Base-by-base conservation (phyloP, 2,113 vertebrate species). In the Isichthys henryi region DNA sequence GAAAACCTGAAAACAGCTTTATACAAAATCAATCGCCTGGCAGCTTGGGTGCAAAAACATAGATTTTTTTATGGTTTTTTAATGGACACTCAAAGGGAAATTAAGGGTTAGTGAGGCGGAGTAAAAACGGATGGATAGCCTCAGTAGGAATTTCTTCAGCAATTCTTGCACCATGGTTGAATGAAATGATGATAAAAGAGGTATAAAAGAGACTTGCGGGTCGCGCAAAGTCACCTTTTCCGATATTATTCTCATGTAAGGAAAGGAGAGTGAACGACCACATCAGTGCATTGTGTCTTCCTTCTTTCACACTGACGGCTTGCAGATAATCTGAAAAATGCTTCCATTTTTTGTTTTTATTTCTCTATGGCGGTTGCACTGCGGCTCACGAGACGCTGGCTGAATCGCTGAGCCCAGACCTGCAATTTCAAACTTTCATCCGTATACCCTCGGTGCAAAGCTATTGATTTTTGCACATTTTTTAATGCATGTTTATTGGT, bases 41-140 rank as follows among this genome's bases (percentile, higher is more conserved):
- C 27, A 53, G 84, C 19, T 39, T 5, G 31, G 85, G 48, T 48
- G 27, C 21, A 6, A 87, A 52, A 87, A 87, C 53, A 31, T 52
- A 43, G n/a, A 53, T 87, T 27, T 5, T 87, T 87, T 53, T 56
- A 48, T 87, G 49, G n/a, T n/a, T 84, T 84, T 84, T 84, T 87
- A 56, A 23, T 50, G 49, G 50, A 8, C 85, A 87, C 43, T 45
- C 39, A 48, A 84, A 45, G 5, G 49, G 50, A 53, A 87, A 53
- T 87, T 53, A 87, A 87, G 49, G 50, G 49, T 48, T 53, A 87
- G 49, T 53, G 50, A 35, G 31, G 50, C 17, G 19, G 31, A 87
- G 17, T 21, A 48, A 50, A 87, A 53, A 87, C 2, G 50, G 35
- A 87, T 13, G 7, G 50, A 53, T 10, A 35, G n/a, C 49, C 50